Evolutionary conservation across 2,888 invertebrate genomes (phyloP), one percentile per base, ranked within the genome.

Genomic region (Mantis religiosa): DNA sequence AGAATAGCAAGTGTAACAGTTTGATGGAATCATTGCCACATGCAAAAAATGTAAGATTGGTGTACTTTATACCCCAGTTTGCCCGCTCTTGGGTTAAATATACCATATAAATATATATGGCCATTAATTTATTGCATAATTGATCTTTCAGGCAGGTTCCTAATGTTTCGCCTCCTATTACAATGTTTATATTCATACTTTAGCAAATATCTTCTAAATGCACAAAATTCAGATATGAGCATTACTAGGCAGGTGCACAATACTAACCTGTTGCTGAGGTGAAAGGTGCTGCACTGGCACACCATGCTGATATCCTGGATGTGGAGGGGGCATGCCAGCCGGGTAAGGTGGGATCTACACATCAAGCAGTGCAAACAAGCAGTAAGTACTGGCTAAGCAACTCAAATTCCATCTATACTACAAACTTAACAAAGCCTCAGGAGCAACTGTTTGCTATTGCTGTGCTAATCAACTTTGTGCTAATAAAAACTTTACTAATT

Each of bases 301-400:
- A 82, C 54, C 85, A 25, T 89, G 90, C 82, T 90, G 90, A 88
- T 90, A 89, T 27, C 89, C 90, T 83, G 86, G 89, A 30, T 88
- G 89, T 71, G 88, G 90, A 71, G 89, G 89, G 71, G 90, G 89
- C 82, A 91, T 89, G 89, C 89, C 89, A 82, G 89, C 89, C 84
- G 91, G 91, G 71, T 91, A 90, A 20, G 91, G 91, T 15, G 92
- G 92, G 82, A 92, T 89, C 91, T 91, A 89, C 41, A 88, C 71
- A 86, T 83, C 87, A 91, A 83, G 28, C 81, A 47, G 83, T 83
- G 82, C 81, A 27, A n/a, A 84, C 71, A 12, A 71, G 28, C 27
- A 27, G 82, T 81, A 87, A 84, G 54, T 71, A 71, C 54, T 20
- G 20, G 54, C 54, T 71, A 71, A 25, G 54, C 54, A 71, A 71